A percentile compares a stretch with the other conserved stretches of the same genome.
Conservation (phyloP, 2,113 vertebrate species). For the Pteruthius melanotis region DNA sequence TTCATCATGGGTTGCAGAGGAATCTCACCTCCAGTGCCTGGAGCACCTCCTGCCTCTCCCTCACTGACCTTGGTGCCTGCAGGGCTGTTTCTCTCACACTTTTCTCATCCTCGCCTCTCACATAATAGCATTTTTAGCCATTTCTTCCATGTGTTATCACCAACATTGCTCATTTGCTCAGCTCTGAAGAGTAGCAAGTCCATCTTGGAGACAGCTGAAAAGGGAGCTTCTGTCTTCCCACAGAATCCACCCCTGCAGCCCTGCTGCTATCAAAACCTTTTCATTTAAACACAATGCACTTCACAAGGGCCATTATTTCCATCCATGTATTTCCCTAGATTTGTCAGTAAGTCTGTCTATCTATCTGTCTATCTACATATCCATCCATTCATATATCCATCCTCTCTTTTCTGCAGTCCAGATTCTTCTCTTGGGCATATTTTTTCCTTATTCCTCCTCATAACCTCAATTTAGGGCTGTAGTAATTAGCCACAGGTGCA, state of each 20-base stretch:
- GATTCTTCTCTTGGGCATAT: neutral
- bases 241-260: rapidly evolving
- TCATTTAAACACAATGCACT: neutral
- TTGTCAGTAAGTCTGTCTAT: neutral
- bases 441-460: neutral
- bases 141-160: neutral
- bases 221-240: neutral
- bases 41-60: neutral
- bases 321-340: neutral
- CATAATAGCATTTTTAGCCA: neutral
- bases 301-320: neutral
- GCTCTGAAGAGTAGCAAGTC: neutral
- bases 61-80: neutral
- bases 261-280: neutral
- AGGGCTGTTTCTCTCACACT: neutral
- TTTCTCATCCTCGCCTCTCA: neutral
- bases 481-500: neutral
- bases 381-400: neutral
- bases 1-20: neutral
- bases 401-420: neutral
- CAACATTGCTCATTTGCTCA: neutral
- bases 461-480: neutral
- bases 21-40: rapidly evolving
- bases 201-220: neutral
- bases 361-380: neutral